Percentiles rank a stretch among this genome's conserved stretches.
phyloP scores from a whole-genome alignment of 2,113 vertebrate species.

The Apodemus sylvaticus region DNA sequence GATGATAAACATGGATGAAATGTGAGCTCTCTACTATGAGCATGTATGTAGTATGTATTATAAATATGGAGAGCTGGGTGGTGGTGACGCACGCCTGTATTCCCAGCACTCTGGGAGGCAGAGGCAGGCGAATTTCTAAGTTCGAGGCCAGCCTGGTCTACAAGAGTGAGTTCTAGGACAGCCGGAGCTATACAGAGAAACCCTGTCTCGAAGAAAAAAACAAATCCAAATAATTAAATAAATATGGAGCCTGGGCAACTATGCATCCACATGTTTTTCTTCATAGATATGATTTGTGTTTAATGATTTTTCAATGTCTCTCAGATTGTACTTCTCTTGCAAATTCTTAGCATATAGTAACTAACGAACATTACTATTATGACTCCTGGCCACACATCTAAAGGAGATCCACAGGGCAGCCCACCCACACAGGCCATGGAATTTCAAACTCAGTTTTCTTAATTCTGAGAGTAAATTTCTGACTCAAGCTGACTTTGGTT shows the following conservation, averaged over 20 bases:
- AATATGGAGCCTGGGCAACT: background rate
- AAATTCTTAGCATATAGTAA: conserved; percentile 1
- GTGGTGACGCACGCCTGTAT: too few species aligned
- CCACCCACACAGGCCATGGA: background rate
- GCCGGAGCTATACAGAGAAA: too few species aligned
- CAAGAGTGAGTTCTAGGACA: too few species aligned
- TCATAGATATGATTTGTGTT: background rate
- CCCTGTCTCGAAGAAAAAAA: too few species aligned
- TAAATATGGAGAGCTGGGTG: background rate
- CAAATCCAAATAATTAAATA: too few species aligned
- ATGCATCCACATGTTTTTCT: background rate
- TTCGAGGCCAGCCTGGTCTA: too few species aligned
- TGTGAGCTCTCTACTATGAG: background rate
- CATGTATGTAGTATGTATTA: background rate
- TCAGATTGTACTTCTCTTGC: background rate
- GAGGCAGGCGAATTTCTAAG: too few species aligned
- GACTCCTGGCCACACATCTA: background rate
- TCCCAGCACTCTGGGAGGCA: too few species aligned
- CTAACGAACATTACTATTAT: background rate
- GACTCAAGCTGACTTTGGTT: background rate
- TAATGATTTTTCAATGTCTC: background rate
- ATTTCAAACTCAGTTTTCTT: background rate
- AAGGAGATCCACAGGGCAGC: background rate
- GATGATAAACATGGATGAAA: background rate
- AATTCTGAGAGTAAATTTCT: background rate